A percentile compares a stretch with the other conserved stretches of the same genome.
Conservation (phyloP, 2,888 invertebrate species). For the Morpho helenor region DNA sequence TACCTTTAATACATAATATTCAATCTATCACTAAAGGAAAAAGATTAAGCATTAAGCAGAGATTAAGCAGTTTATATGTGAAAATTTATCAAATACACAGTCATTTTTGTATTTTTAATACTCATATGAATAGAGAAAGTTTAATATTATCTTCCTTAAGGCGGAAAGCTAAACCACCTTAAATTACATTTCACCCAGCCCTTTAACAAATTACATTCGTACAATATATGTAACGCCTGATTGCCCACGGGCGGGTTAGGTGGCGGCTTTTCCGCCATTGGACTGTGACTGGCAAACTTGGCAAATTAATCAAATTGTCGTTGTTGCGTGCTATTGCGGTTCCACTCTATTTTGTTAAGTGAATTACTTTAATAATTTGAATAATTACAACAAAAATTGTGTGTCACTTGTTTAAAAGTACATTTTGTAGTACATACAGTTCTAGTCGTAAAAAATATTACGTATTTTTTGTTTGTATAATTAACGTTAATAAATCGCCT, state of each 20-base stretch:
- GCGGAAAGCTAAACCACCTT: constrained; percentile 1
- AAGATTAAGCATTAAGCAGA: too few relatives aligned
- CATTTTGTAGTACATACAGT: too few relatives aligned
- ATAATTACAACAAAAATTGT: not conserved
- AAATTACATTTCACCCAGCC: constrained; percentile 10
- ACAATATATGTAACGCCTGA: constrained; percentile 4
- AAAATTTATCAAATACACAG: too few relatives aligned
- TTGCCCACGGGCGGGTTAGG: constrained; percentile 5
- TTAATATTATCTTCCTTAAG: constrained; percentile 3
- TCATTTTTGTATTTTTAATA: too few relatives aligned
- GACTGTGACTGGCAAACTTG: constrained; percentile 7
- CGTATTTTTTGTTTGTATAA: too few relatives aligned
- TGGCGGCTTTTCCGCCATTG: not conserved
- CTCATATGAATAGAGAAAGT: too few relatives aligned
- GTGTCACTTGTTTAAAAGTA: too few relatives aligned
- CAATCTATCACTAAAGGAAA: too few relatives aligned
- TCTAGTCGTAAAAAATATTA: too few relatives aligned
- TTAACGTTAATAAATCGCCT: too few relatives aligned
- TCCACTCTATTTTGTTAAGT: constrained; percentile 4
- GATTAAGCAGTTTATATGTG: too few relatives aligned
- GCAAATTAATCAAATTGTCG: constrained; percentile 6
- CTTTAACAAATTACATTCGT: constrained; percentile 14
- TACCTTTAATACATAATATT: too few relatives aligned
- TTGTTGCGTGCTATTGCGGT: constrained; percentile 3
- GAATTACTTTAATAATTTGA: constrained; percentile 11